These are phyloP conservation scores for Apis mellifera DNA, from an alignment of 1,140 invertebrate species.

Conservation along the genomic window Amel_HAv3.1 CM009933.2:3584001-3584500, in stretches of 20 bases:
- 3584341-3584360: too few relatives aligned
- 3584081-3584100: slow-evolving; percentile 17
- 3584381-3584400: too few relatives aligned
- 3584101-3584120: slow-evolving; percentile 24
- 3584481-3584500: too few relatives aligned
- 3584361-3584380: too few relatives aligned
- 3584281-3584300: not conserved
- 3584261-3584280: not conserved
- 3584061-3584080: slow-evolving; percentile 52
- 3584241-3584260: not conserved
- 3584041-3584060: slow-evolving; percentile 66
- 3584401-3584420: too few relatives aligned
- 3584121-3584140: not conserved
- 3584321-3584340: too few relatives aligned
- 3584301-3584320: too few relatives aligned
- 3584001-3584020: slow-evolving; percentile 64
- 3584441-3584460: too few relatives aligned
- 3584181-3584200: not conserved
- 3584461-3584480: too few relatives aligned
- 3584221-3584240: slow-evolving; percentile 21
- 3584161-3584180: too few relatives aligned
- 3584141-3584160: not conserved
- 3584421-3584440: too few relatives aligned
- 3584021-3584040: slow-evolving; percentile 54
- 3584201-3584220: slow-evolving; percentile 48